Base-by-base conservation (phyloP, 2,888 invertebrate genomes). In the Ochropleura leucogaster region DNA sequence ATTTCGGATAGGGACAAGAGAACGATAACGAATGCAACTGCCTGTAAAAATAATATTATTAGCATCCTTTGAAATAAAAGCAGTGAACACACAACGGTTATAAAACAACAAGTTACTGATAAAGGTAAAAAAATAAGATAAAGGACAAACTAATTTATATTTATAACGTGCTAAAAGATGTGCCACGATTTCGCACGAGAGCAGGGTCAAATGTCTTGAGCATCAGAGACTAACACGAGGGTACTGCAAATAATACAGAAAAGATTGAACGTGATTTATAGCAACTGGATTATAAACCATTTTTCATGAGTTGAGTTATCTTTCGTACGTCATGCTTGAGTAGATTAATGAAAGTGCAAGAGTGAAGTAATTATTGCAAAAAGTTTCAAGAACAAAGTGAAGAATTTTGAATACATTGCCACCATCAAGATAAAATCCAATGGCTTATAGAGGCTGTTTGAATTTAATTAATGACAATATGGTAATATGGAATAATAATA, bases 271-370 rank as follows among this genome's bases (percentile, higher is more conserved):
- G 47, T 80, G 67, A 80, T 76, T 82, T 68, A 83, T 76, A 20
- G 69, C 53, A 60, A 18, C 8, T 57, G 66, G 76, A 64, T 68
- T 49, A 67, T 59, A 65, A 74, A 74, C 53, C 69, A 81, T 84
- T 84, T 62, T 65, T 74, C 81, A 80, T 57, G 68, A 30, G 30
- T 30, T 55, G 71, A 76, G 73, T 74, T 83, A 79, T 82, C 80
- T 76, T 73, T 63, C 59, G 76, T 60, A 74, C 70, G 82, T 74
- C 82, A 72, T 60, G 82, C 81, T 72, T 65, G 53, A 84, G 75
- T 64, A 60, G 82, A 84, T 79, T 82, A 84, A 82, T 84, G 82
- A 84, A 84, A 84, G 76, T 81, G 82, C 62, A 76, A 68, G 42
- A 74, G 72, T 82, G 57, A 72, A 81, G 73, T 76, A 69, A 81